These are phyloP conservation scores for Centroberyx gerrardi DNA, from an alignment of 2,797 vertebrate species.

Conservation along the genomic window DNA sequence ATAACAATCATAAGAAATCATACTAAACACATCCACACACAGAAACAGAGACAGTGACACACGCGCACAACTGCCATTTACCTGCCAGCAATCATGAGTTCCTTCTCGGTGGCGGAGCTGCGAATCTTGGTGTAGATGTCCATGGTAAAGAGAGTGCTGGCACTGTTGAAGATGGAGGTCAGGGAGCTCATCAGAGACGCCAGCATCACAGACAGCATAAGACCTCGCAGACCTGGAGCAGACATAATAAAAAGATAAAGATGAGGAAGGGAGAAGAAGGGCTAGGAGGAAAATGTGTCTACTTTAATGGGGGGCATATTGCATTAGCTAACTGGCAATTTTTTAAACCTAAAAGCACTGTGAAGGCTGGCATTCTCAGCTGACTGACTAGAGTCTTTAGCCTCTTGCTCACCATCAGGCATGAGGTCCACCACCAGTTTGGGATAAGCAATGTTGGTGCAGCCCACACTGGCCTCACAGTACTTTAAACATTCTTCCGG, in stretches of 20 bases:
- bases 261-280: fast-evolving
- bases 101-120: slow-evolving; percentile 85
- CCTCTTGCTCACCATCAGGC: slow-evolving; percentile 89
- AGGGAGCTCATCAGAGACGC: slow-evolving; percentile 98
- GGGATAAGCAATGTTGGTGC: slow-evolving; percentile 95
- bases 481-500: slow-evolving; percentile 82
- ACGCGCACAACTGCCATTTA: slow-evolving; percentile 56
- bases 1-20: slow-evolving; percentile 71
- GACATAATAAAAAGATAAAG: slow-evolving; percentile 7
- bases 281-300: neutral
- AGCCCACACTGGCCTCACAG: slow-evolving; percentile 91
- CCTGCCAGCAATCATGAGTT: slow-evolving; percentile 95
- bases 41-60: neutral
- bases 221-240: slow-evolving; percentile 91
- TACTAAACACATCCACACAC: slow-evolving; percentile 34
- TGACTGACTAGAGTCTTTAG: too few relatives aligned
- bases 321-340: neutral
- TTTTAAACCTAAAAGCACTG: neutral
- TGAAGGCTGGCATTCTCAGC: neutral
- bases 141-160: slow-evolving; percentile 97
- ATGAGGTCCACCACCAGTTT: slow-evolving; percentile 94
- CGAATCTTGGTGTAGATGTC: slow-evolving; percentile 95
- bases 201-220: slow-evolving; percentile 98
- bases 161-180: slow-evolving; percentile 97
- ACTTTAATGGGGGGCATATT: neutral